Evolutionary conservation across 30 jellyfish, hydroid and myxozoan species (phyloP).

Genomic region (Clytia hemisphaerica): DNA sequence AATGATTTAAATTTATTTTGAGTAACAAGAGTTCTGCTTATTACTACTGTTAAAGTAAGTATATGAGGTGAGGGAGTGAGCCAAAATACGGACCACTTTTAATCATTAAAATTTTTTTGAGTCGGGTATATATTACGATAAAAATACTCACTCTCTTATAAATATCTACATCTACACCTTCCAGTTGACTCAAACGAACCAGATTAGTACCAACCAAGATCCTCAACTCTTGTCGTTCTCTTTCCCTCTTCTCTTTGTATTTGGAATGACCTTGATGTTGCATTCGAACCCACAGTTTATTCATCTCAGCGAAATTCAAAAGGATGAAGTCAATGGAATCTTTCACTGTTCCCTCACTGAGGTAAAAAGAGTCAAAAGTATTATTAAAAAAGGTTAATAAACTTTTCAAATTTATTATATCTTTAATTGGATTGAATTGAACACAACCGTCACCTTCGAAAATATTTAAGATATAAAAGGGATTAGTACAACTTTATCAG

Average conservation of each 20-base stretch:
- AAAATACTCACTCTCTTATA: slow-evolving; percentile 54
- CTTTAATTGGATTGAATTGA: no score
- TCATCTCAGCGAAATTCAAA: slow-evolving; percentile 97
- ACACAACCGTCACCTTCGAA: no score
- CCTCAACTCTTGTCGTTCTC: slow-evolving; percentile 88
- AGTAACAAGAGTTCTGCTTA: not conserved
- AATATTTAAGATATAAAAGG: no score
- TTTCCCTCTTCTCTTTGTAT: slow-evolving; percentile 77
- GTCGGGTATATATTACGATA: not conserved
- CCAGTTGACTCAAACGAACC: slow-evolving; percentile 86
- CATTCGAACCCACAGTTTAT: slow-evolving; percentile 98
- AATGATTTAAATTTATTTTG: not conserved
- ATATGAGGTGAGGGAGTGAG: no score
- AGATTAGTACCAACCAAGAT: slow-evolving; percentile 91
- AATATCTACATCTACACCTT: slow-evolving; percentile 84
- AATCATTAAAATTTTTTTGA: not conserved
- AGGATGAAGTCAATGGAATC: slow-evolving; percentile 86
- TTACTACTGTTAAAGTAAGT: no score
- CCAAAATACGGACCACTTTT: no score
- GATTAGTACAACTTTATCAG: no score
- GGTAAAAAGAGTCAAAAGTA: no score
- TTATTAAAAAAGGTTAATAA: no score
- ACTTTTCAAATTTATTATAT: no score
- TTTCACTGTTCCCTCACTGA: slow-evolving; percentile 72
- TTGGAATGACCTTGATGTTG: slow-evolving; percentile 94